Base-by-base conservation (phyloP, 2,113 vertebrate genomes). In the Pyxicephalus adspersus region DNA sequence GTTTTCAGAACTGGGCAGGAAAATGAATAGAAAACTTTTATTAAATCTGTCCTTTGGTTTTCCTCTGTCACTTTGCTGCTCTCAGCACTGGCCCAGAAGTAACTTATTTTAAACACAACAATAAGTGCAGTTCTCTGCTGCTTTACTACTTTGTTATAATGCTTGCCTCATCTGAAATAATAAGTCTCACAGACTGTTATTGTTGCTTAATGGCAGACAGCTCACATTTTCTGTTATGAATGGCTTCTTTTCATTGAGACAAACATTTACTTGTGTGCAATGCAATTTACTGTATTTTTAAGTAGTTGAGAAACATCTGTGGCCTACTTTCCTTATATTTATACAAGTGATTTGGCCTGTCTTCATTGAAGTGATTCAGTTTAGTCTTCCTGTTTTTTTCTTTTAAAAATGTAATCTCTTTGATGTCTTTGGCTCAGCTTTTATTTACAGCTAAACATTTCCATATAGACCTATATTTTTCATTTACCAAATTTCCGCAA, bases 181-280 rank as follows among this genome's bases (percentile, higher is more conserved):
- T 57, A 72, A 1, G 3, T 58, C 19, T 4, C 26, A 31, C 25
- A 20, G 28, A 73, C 70, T 57, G n/a, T 66, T 54, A 65, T 77
- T 77, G 45, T 52, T 70, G 28, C 22, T 23, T 80, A 72, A 51
- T 78, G 64, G 57, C 45, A 72, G 58, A 57, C 68, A 64, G 77
- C 76, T 38, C 57, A 84, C 83, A 85, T 85, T 86, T 87, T 87
- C 11, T 73, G 83, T 86, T 79, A 19, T 55, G 68, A 81, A 81
- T 73, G 81, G 70, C 23, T 82, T 73, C 29, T 67, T 23, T 65
- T 81, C 81, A 73, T 74, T 84, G 86, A 87, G 84, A 85, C 85
- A 83, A 85, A 86, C 76, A 80, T 80, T 86, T 87, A 84, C 84
- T 77, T 85, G 84, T 80, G 63, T 83, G 86, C 85, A 83, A 76